Evolutionary conservation across 2,888 invertebrate species (phyloP), one percentile per base, ranked within the genome.

Genomic region (Zeuzera pyrina): DNA sequence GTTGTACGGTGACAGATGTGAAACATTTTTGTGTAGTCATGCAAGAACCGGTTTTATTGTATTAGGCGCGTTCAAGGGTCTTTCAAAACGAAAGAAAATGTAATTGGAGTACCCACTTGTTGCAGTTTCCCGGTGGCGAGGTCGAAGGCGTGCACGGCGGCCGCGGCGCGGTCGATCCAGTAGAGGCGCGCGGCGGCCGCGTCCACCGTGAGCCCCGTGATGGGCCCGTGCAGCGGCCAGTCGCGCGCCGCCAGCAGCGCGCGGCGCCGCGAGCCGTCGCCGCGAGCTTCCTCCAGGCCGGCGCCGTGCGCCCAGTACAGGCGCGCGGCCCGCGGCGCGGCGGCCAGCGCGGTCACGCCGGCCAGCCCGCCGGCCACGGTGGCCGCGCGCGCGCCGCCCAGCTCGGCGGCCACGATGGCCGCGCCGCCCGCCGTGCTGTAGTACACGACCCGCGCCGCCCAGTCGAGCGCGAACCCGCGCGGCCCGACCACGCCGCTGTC

Each of bases 381-480:
- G 0, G 88, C 84, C 15, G 89, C 85, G 58, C 85, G 91, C 64
- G 92, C 90, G 2, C 93, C 95, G 42, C 87, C 85, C 31, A 93
- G 73, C 53, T 88, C 91, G 42, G 89, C 87, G 1, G 88, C 93
- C 33, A 87, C 79, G 42, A 95, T 91, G 43, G 84, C 77, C 71
- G 51, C 58, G 34, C 76, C 77, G 6, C 87, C 85, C 76, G 88
- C 87, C 12, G 23, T 30, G 0, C 89, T 88, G 59, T 93, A 88
- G 72, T 91, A 93, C 69, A 93, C 84, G 55, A 91, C 86, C 27
- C 88, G 83, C 10, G 92, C 91, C 36, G 92, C 86, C 92, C 92
- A 93, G 79, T 95, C 94, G 35, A 95, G 85, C 21, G 93, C 92
- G 58, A 95, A 87, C 2, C 91, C 94, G 31, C 85, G 84, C 15